Base-by-base conservation (phyloP, 2,797 vertebrate genomes). In the Chelidonichthys spinosus region DNA sequence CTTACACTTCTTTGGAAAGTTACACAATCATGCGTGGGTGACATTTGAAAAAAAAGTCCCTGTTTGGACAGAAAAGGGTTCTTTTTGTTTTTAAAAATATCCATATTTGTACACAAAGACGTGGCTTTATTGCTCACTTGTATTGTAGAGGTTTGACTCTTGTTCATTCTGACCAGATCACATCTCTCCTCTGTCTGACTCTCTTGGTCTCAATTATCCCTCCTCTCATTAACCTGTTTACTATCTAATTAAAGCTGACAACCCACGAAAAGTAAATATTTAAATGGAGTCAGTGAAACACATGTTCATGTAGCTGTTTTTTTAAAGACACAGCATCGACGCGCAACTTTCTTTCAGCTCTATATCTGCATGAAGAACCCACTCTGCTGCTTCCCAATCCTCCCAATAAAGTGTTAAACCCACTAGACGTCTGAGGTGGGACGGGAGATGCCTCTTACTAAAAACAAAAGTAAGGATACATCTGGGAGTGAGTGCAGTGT, bases 401-500 rank as follows among this genome's bases (percentile, higher is more conserved):
- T 65, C 60, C 76, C 84, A 85, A 66, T 78, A 78, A 89, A 78
- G 67, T 15, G 66, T 86, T 89, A 82, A 85, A 83, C 59, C 50
- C 67, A 67, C 43, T 43, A 50, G 70, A 81, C 72, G 74, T 81
- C 79, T 82, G 75, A 88, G 84, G 85, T 85, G 81, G 89, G 88
- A 83, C 77, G 89, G 77, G 84, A 65, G 69, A 76, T 73, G 78
- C 86, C 88, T 76, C 71, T 75, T 74, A 77, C 84, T 85, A 89
- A 90, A 90, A 91, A 90, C 85, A 92, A 91, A 89, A 88, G 84
- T 85, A 73, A 85, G 67, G 85, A 73, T 81, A 84, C 87, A 92
- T 86, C 85, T 90, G 91, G 90, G 87, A 92, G 58, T 7, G 58
- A 85, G 81, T 5, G 4, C 59, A 86, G 88, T 91, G 88, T 90